Evolutionary conservation across 2,113 vertebrate species (phyloP).

Genomic region (Craseonycteris thonglongyai): DNA sequence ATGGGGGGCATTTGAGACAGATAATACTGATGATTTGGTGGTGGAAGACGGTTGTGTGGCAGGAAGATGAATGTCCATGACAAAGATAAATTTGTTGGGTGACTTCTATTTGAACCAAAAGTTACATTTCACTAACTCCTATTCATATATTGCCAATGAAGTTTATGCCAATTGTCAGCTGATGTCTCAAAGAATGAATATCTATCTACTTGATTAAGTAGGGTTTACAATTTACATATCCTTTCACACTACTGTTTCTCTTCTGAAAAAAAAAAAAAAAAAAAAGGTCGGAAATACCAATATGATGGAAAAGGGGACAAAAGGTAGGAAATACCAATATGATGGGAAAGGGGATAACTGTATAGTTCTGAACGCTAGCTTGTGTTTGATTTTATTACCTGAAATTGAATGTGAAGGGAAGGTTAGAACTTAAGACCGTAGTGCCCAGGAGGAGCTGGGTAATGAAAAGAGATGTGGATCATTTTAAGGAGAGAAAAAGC

Average conservation of each 20-base stretch:
- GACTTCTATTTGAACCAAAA: neutral
- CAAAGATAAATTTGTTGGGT: neutral
- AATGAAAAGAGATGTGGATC: neutral
- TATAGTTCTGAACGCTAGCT: neutral
- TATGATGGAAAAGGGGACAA: neutral
- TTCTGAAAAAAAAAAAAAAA: too few species aligned
- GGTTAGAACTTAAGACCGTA: neutral
- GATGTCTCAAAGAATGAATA: neutral
- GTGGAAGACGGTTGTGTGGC: neutral
- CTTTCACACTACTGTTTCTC: neutral
- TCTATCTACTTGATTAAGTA: neutral
- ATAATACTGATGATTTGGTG: neutral
- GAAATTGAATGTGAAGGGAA: neutral
- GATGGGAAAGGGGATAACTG: neutral
- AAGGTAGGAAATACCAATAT: neutral
- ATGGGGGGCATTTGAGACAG: neutral
- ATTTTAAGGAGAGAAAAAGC: neutral
- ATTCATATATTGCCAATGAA: neutral
- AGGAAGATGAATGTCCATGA: neutral
- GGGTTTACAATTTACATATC: neutral
- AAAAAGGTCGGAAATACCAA: neutral
- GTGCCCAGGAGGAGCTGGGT: neutral
- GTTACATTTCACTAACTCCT: neutral
- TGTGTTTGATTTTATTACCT: neutral
- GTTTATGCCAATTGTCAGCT: neutral